Percentiles rank a stretch among this genome's conserved stretches.
These are phyloP conservation scores for Homarus gammarus DNA, from an alignment of 2,888 invertebrate genomes.

Conservation along the genomic window DNA sequence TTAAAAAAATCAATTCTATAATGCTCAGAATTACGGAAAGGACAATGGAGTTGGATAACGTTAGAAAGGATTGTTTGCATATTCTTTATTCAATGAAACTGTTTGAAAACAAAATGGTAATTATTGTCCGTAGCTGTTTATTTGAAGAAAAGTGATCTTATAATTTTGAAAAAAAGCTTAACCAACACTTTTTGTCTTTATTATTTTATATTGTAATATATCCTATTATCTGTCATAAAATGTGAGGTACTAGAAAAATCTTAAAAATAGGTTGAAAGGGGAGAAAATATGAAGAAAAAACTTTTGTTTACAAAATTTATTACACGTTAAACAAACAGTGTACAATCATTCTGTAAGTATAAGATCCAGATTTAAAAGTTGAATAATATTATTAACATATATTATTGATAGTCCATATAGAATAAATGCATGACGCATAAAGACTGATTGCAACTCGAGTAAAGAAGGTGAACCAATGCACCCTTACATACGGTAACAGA, in stretches of 20 bases:
- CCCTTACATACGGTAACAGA: slow-evolving; percentile 72
- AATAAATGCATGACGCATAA: slow-evolving; percentile 73
- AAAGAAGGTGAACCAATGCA: slow-evolving; percentile 68
- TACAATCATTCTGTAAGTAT: slow-evolving; percentile 76
- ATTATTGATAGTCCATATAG: slow-evolving; percentile 69
- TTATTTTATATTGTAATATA: too few species aligned
- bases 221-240: too few species aligned
- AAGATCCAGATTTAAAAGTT: slow-evolving; percentile 71
- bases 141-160: too few species aligned
- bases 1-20: too few species aligned
- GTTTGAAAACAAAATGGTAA: too few species aligned
- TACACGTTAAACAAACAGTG: slow-evolving; percentile 75
- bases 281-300: slow-evolving; percentile 8
- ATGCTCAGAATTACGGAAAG: too few species aligned
- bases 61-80: too few species aligned
- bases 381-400: slow-evolving; percentile 72
- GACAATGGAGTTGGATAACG: too few species aligned
- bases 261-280: slow-evolving; percentile 21
- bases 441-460: slow-evolving; percentile 71
- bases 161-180: too few species aligned
- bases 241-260: neutral
- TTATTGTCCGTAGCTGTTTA: too few species aligned
- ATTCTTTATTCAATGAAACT: too few species aligned
- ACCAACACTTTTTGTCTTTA: too few species aligned
- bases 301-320: slow-evolving; percentile 75